phyloP scores from a whole-genome alignment of 2,797 vertebrate species.

The Lindbergichthys nudifrons region DNA sequence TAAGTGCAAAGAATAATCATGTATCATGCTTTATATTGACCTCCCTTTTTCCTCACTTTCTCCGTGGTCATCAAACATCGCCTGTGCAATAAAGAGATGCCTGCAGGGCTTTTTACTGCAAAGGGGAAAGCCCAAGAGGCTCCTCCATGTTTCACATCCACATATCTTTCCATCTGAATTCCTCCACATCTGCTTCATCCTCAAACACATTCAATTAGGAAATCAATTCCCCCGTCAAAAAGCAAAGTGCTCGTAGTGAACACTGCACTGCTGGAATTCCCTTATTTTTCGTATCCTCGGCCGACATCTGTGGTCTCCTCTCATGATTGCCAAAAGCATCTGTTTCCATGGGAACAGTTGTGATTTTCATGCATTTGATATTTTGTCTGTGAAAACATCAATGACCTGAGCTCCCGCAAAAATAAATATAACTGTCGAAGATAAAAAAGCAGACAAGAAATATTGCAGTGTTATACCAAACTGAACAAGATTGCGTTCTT shows the following conservation, averaged over 20 bases:
- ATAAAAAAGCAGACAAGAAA: constrained; percentile 34
- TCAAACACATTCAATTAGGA: constrained; percentile 74
- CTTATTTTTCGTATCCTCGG: constrained; percentile 57
- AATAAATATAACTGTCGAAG: constrained; percentile 52
- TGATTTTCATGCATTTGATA: constrained; percentile 71
- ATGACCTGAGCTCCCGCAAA: constrained; percentile 47
- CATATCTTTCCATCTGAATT: constrained; percentile 60
- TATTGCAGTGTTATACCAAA: constrained; percentile 25
- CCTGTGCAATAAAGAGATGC: constrained; percentile 58
- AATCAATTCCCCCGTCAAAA: constrained; percentile 66
- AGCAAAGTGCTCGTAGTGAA: constrained; percentile 51
- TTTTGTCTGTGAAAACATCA: constrained; percentile 67
- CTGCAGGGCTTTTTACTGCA: constrained; percentile 51
- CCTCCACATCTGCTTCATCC: constrained; percentile 63
- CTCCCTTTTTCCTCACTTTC: constrained; percentile 37
- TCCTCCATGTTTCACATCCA: constrained; percentile 56
- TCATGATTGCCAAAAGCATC: constrained; percentile 57
- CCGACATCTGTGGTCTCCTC: constrained; percentile 65
- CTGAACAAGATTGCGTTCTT: neutral
- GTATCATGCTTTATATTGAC: constrained; percentile 42
- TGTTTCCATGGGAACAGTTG: constrained; percentile 82
- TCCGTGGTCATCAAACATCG: constrained; percentile 58
- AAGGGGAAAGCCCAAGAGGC: constrained; percentile 63
- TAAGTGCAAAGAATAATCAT: constrained; percentile 39
- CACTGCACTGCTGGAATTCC: constrained; percentile 52